phyloP scores from a whole-genome alignment of 2,888 invertebrate species.

The Chymomyza procnemis region DNA sequence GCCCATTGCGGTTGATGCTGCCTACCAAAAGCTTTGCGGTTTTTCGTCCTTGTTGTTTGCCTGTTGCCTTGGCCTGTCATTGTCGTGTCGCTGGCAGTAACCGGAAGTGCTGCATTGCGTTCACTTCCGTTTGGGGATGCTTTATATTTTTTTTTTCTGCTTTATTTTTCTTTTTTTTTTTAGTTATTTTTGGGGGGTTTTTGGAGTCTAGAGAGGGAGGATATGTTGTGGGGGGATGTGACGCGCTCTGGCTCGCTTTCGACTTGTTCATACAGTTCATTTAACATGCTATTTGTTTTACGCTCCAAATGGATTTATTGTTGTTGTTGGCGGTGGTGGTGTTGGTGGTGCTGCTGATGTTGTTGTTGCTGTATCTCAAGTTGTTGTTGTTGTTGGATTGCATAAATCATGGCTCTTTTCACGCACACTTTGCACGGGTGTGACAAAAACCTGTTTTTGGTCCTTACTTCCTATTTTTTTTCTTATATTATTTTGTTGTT shows the following conservation, averaged over 20 bases:
- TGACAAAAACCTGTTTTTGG: no score
- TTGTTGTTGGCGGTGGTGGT: slow-evolving; percentile 4
- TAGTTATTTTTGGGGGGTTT: neutral
- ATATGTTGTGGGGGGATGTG: neutral
- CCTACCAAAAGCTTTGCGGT: slow-evolving; percentile 40
- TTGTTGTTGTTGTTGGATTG: slow-evolving; percentile 21
- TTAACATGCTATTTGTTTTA: slow-evolving; percentile 46
- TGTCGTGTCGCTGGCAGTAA: slow-evolving; percentile 5
- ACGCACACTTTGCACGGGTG: slow-evolving; percentile 28
- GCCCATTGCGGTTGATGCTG: slow-evolving; percentile 25
- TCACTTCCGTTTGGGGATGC: slow-evolving; percentile 29
- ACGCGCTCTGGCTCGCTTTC: neutral
- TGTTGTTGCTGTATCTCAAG: slow-evolving; percentile 3
- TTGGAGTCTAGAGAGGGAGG: neutral
- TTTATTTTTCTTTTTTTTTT: neutral
- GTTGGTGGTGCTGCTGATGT: slow-evolving; percentile 19
- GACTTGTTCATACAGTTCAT: slow-evolving; percentile 30
- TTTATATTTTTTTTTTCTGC: neutral
- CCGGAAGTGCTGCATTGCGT: slow-evolving; percentile 44
- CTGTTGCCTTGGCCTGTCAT: slow-evolving; percentile 13
- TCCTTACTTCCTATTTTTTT: no score
- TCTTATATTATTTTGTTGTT: no score
- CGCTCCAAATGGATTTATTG: slow-evolving; percentile 37
- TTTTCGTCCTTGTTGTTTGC: slow-evolving; percentile 7
- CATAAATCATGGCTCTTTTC: slow-evolving; percentile 42